Base-by-base conservation (phyloP, 2,113 vertebrate species). In the Coturnix japonica region DNA sequence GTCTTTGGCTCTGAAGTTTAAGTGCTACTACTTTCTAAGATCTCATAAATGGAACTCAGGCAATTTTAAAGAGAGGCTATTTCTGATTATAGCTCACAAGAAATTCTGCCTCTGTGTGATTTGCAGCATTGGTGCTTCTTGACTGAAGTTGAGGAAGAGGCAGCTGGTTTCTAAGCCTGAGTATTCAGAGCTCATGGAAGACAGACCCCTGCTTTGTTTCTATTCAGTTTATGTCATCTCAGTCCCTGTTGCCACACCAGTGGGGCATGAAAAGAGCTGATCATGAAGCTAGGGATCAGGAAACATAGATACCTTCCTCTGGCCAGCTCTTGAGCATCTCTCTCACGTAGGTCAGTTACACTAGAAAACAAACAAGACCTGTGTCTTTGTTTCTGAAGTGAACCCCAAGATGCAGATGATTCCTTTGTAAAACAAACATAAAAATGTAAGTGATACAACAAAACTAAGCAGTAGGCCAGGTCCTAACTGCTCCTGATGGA, bases 1-100 rank as follows among this genome's bases (percentile, higher is more conserved):
- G 60, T 64, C 67, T 88, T 83, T 37, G 67, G 67, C 76, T 71
- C 47, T 57, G 75, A 81, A 60, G 63, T 54, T 46, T 56, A 70
- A 86, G 41, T 63, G 7, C 59, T 51, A 2, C 71, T 76, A 56
- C 59, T 71, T 80, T 72, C 53, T 30, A 39, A 89, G 60, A 37
- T n/a, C 56, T 87, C 4, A 22, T 66, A 92, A 94, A 73, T 39
- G 35, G 18, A 33, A 28, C 7, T 28, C 25, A 7, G 66, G 59
- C 75, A 87, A 39, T 56, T 72, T 61, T 60, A 74, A 20, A 56
- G 73, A 71, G 44, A 71, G 72, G 41, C 31, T 90, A 9, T 83
- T 91, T 83, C 46, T 95, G 46, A 56, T 82, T 49, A 10, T 63
- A 43, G 31, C 13, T 83, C 25, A 31, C 35, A 63, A 46, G 56